Percentiles rank a stretch among this genome's conserved stretches.
Evolutionary conservation across 2,888 invertebrate genomes (phyloP).

Genomic region (Drosophila atroscutellata): DNA sequence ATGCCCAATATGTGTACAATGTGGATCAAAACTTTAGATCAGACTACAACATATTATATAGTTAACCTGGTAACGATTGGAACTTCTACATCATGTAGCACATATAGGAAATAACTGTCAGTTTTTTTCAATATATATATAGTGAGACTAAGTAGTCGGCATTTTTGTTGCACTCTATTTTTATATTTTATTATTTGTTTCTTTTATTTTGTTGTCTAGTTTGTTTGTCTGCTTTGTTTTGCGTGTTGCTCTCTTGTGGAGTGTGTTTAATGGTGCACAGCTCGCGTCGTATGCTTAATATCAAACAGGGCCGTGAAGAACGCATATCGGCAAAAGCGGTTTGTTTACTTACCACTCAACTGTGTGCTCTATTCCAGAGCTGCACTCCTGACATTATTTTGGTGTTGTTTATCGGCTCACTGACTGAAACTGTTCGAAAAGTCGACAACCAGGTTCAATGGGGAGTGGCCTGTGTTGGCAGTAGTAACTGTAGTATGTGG

Average conservation of each 20-base stretch:
- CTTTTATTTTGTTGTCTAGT: constrained; percentile 5
- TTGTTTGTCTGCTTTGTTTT: constrained; percentile 20
- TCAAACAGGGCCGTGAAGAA: constrained; percentile 31
- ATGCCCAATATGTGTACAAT: background rate
- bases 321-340: constrained; percentile 47
- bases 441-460: constrained; percentile 32
- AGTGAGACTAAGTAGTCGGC: background rate
- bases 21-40: background rate
- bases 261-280: constrained; percentile 44
- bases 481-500: background rate
- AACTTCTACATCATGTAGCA: background rate
- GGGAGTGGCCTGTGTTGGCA: background rate
- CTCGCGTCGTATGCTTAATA: constrained; percentile 48
- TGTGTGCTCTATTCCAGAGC: constrained; percentile 17
- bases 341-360: constrained; percentile 58
- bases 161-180: too few relatives aligned
- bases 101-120: background rate
- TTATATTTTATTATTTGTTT: background rate
- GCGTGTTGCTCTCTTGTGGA: constrained; percentile 29
- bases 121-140: too few relatives aligned
- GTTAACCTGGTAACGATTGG: background rate
- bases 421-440: constrained; percentile 27
- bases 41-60: background rate
- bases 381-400: constrained; percentile 43
- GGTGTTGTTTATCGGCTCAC: constrained; percentile 37